Evolutionary conservation across 2,888 invertebrate species (phyloP), one percentile per base, ranked within the genome.

Genomic region (Psylliodes chrysocephalus): DNA sequence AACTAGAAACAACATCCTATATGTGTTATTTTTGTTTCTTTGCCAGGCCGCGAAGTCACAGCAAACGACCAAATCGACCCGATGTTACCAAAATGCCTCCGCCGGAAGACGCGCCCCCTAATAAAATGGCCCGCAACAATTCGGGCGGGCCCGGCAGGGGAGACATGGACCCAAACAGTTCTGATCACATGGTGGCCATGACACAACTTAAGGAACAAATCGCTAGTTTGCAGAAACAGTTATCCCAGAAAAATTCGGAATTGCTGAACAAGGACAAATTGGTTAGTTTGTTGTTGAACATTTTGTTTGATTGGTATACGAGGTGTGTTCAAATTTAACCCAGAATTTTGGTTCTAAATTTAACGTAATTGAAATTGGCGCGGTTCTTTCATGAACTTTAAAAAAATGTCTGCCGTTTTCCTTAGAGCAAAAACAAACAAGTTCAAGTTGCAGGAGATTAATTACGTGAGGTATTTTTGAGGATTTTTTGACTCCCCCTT

Each of bases 201-300:
- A 96, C 97, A 0, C 94, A 96, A 78, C 88, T 98, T 8, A 94
- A 94, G 79, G 97, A 97, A 80, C 92, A 95, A 78, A 95, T 97
- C 75, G 94, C 95, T 46, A 91, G 92, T 75, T 85, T 96, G 38
- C 94, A 96, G 82, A 96, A 95, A 82, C 94, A 93, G 77, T 86
- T 97, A 33, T 85, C 86, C 55, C 88, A 89, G 74, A 97, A 96
- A 81, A 96, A 97, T 79, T 88, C 89, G 65, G 92, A 93, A 77
- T 84, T 97, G 60, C 84, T 97, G 54, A 87, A 90, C 74, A 96
- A 96, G 84, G 97, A 97, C 74, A 94, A 93, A 86, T 88, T 91
- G 90, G 96, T 96, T n/a, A n/a, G n/a, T n/a, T n/a, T n/a, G n/a
- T n/a, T n/a, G n/a, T n/a, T n/a, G n/a, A n/a, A n/a, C n/a, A n/a